A percentile compares a stretch with the other conserved stretches of the same genome.
These are phyloP conservation scores for Cyprinella venusta DNA, from an alignment of 2,797 vertebrate genomes.

Conservation along the genomic window DNA sequence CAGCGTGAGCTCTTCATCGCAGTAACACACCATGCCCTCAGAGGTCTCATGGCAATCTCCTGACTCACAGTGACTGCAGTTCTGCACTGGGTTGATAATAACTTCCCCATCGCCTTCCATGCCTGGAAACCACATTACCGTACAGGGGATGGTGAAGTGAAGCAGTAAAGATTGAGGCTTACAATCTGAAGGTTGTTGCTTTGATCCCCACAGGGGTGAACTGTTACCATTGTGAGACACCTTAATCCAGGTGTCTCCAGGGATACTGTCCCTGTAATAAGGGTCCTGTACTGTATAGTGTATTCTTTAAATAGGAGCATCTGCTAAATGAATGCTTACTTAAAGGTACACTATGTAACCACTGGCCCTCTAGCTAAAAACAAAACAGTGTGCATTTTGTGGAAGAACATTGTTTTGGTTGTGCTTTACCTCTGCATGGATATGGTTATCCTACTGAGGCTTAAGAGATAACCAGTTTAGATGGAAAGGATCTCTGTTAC, in stretches of 20 bases:
- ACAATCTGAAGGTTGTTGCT: not conserved
- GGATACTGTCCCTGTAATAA: not conserved
- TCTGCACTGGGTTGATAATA: conserved; percentile 88
- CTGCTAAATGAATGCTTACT: not conserved
- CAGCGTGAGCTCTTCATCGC: conserved; percentile 84
- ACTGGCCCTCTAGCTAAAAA: not conserved
- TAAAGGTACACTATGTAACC: not conserved
- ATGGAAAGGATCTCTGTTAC: not conserved
- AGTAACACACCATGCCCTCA: conserved; percentile 86
- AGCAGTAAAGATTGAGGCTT: not conserved
- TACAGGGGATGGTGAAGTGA: not conserved
- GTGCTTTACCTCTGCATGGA: not conserved
- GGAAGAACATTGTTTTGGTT: not conserved
- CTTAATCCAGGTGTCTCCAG: not conserved
- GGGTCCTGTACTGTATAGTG: not conserved
- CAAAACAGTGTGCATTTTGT: not conserved
- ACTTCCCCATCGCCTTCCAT: conserved; percentile 95
- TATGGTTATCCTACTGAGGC: not conserved
- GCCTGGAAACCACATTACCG: conserved; percentile 71
- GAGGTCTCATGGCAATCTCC: conserved; percentile 86
- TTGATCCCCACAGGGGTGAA: not conserved
- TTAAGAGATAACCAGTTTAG: not conserved
- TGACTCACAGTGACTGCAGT: conserved; percentile 96
- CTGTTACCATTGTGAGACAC: not conserved
- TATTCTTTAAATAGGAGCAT: not conserved